These are phyloP conservation scores for Spheniscus humboldti DNA, from an alignment of 2,797 vertebrate genomes.

Conservation along the genomic window DNA sequence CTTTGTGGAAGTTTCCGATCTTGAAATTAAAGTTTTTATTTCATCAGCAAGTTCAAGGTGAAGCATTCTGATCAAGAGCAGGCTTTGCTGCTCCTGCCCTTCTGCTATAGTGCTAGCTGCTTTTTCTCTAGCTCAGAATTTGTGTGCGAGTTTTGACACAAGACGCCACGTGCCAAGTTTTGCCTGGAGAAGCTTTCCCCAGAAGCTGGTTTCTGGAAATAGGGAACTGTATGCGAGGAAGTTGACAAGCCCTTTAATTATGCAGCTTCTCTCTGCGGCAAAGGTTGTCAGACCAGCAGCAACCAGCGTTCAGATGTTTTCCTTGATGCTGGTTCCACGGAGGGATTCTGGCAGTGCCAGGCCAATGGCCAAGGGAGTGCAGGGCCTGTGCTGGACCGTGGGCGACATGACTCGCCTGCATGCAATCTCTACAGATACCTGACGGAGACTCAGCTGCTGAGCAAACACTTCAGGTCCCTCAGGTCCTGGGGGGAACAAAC, in stretches of 20 bases:
- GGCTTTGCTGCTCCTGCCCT: not conserved
- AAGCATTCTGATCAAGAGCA: not conserved
- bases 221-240: not conserved
- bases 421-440: fast-evolving
- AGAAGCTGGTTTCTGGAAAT: not conserved
- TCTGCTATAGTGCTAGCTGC: not conserved
- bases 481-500: not conserved
- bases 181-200: not conserved
- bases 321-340: not conserved
- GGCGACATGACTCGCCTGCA: fast-evolving
- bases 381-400: not conserved
- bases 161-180: fast-evolving
- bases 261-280: fast-evolving
- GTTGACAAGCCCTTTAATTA: not conserved
- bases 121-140: not conserved
- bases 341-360: not conserved
- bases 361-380: fast-evolving
- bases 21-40: not conserved
- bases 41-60: not conserved
- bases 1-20: not conserved
- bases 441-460: not conserved
- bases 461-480: not conserved
- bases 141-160: not conserved
- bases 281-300: not conserved
- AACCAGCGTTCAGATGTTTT: not conserved